These are phyloP conservation scores for Pygoscelis adeliae DNA, from an alignment of 2,113 vertebrate genomes.

Conservation along the genomic window DNA sequence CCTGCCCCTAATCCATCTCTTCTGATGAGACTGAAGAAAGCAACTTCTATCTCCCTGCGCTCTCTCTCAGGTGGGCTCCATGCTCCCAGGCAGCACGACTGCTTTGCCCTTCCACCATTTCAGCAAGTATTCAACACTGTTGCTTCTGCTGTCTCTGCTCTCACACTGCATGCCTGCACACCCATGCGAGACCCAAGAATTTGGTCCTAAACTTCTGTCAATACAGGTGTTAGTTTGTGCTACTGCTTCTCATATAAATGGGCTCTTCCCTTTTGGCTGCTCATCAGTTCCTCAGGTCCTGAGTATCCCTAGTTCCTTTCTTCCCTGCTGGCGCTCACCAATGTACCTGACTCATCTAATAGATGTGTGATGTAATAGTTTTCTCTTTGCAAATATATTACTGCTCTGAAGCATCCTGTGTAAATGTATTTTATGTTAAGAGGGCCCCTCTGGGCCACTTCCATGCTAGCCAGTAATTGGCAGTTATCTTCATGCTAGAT, in stretches of 20 bases:
- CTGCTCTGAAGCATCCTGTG: neutral
- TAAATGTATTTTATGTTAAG: neutral
- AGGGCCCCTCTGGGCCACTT: neutral
- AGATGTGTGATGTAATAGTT: neutral
- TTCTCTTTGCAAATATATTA: neutral
- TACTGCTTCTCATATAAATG: neutral
- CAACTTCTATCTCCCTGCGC: neutral
- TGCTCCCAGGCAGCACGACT: neutral
- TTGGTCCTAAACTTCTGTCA: neutral
- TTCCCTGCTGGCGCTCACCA: neutral
- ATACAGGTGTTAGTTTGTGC: neutral
- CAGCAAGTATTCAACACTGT: neutral
- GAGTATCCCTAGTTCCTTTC: neutral
- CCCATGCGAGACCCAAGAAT: accelerated
- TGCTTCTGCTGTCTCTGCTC: neutral
- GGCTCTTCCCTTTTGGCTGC: neutral
- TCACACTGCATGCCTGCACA: neutral
- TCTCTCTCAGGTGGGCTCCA: neutral
- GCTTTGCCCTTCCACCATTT: neutral
- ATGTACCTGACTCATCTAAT: neutral
- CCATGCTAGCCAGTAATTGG: neutral
- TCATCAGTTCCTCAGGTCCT: neutral
- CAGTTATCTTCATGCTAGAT: neutral
- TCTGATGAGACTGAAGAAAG: neutral
- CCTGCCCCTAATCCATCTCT: neutral